Evolutionary conservation across 2,888 invertebrate species (phyloP), one percentile per base, ranked within the genome.

Genomic region (Apeira syringaria): DNA sequence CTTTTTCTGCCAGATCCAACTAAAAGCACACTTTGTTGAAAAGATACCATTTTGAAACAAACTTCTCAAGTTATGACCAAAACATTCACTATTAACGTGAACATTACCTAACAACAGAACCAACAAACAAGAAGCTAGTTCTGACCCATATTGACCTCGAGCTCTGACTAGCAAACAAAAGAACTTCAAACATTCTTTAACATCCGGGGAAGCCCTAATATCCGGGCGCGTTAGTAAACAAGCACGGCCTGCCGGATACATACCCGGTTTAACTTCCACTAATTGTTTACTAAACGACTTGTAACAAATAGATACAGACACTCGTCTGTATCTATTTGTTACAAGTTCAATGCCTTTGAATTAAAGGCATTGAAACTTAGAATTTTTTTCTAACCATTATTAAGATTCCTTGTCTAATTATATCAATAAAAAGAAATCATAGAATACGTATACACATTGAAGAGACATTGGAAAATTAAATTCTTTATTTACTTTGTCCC

Each of bases 201-300:
- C 78, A 75, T 84, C 83, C 87, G 83, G 72, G 69, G 74, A 68
- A 68, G 68, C 68, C 67, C 74, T 83, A 84, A 87, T 86, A 85
- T 87, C 87, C 87, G 81, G 80, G 59, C 38, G 45, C 39, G 49
- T 44, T 77, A 71, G 70, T 64, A 66, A 68, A 72, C 81, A 84
- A 82, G 82, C 78, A 82, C 60, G 72, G 75, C 66, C 76, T 66
- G 62, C 68, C 59, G 61, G 73, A 80, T 82, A 83, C 75, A 80
- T 70, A 72, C 68, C 69, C 64, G 54, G 63, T 35, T 70, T 75
- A 74, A 71, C 70, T 75, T 69, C 66, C 51, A 57, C 68, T 79
- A 80, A 83, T 82, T 80, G 78, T 81, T 76, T 79, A 64, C 56
- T 56, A 48, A 41, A 57, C 59, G 75, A 76, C 73, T 78, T 70